A percentile compares a stretch with the other conserved stretches of the same genome.
Evolutionary conservation across 2,113 vertebrate species (phyloP).

Genomic region (Macrotus californicus): DNA sequence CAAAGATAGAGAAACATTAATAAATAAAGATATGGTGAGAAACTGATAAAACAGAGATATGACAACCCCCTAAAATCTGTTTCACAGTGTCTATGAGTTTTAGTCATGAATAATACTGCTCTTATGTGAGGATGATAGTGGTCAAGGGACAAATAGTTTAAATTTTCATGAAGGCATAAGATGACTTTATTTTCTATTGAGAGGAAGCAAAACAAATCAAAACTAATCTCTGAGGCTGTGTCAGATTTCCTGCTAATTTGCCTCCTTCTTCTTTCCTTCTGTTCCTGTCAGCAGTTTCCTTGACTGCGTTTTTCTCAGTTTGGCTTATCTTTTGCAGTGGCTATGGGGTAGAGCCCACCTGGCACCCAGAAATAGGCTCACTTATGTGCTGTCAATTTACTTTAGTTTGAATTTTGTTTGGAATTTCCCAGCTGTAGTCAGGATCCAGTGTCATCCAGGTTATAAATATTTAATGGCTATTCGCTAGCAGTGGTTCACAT

Average conservation of each 20-base stretch:
- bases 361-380: not conserved
- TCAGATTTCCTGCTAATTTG: not conserved
- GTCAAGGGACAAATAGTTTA: not conserved
- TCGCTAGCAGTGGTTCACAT: not conserved
- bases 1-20: not conserved
- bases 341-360: not conserved
- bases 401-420: not conserved
- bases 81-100: not conserved
- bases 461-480: not conserved
- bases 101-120: not conserved
- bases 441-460: not conserved
- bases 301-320: not conserved
- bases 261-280: not conserved
- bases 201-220: not conserved
- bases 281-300: not conserved
- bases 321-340: not conserved
- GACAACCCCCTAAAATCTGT: accelerated
- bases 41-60: not conserved
- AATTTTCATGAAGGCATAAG: not conserved
- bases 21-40: not conserved
- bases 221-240: not conserved
- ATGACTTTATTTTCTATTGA: not conserved
- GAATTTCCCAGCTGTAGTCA: not conserved
- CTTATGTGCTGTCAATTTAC: not conserved
- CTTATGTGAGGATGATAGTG: not conserved